Evolutionary conservation across 2,113 vertebrate genomes (phyloP), one percentile per base, ranked within the genome.

Genomic region (Cyprinus carpio): DNA sequence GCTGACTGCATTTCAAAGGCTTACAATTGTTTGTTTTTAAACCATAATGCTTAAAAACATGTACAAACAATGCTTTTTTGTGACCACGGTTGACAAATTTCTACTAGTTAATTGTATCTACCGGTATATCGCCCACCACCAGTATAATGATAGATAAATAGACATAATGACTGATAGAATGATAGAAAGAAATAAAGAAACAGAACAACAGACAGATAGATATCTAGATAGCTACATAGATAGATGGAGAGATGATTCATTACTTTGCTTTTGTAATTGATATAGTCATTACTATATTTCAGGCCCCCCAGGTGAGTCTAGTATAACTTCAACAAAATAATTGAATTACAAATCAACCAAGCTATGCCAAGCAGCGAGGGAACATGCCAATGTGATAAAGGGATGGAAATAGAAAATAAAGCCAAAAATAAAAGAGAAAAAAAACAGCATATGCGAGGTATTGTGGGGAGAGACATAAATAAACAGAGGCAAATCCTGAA

Each of bases 401-500:
- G 29, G 23, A 79, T 16, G 84, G 3, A 67, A 69, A 65, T 9
- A 25, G 11, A 34, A 67, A 84, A 67, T 15, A 65, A 29, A 25
- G 29, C 29, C 31, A 71, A 84, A 37, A 27, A 81, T 67, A 4
- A 25, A 43, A 49, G 75, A 75, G 51, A 54, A 54, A 89, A 90
- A 91, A 79, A 18, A 16, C 31, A 7, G 23, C 51, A 69, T 54
- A 71, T 72, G 67, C 56, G 75, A 83, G 29, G 79, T 27, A 62
- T 65, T 86, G 34, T 75, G 60, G 23, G 31, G 71, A 82, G 74
- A 82, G 58, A 76, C 46, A 65, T 13, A 37, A 67, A 79, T 84
- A 89, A 88, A 91, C 90, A 65, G 9, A 81, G 31, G 25, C 62
- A 18, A 58, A 86, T 77, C 37, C 23, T 74, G 89, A 88, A 89